Percentiles rank a stretch among this genome's conserved stretches.
Evolutionary conservation across 2,797 vertebrate genomes (phyloP).

Genomic region (Paguma larvata): DNA sequence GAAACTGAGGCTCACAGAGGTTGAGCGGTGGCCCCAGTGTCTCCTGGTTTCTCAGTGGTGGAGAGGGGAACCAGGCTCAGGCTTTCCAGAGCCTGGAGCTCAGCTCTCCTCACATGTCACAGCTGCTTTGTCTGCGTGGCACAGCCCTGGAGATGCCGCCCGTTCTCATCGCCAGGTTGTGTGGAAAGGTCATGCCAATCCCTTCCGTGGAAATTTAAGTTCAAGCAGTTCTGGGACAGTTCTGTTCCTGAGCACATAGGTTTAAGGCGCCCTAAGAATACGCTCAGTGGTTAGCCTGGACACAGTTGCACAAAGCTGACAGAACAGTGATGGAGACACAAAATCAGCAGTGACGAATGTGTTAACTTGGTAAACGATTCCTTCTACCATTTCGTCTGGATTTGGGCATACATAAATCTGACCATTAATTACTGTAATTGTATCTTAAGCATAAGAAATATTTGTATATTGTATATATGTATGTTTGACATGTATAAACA

Average conservation of each 20-base stretch:
- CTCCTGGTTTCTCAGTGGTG: rapidly evolving
- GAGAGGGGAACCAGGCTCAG: background rate
- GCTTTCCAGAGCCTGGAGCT: background rate
- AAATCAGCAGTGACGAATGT: no score
- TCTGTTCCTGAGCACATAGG: background rate
- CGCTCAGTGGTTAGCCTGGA: background rate
- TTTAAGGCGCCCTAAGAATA: background rate
- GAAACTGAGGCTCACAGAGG: background rate
- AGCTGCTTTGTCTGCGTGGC: no score
- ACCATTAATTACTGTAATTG: background rate
- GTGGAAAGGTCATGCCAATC: background rate
- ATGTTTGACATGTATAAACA: background rate
- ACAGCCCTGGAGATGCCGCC: background rate
- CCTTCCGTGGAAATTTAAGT: background rate
- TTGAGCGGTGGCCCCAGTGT: rapidly evolving
- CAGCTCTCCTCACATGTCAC: background rate
- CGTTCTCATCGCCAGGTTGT: background rate
- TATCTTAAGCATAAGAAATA: background rate
- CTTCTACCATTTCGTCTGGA: background rate
- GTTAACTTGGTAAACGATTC: background rate
- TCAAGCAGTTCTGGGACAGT: background rate
- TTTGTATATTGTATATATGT: background rate
- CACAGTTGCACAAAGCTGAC: background rate
- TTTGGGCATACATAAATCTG: background rate
- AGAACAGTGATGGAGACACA: background rate